Evolutionary conservation across 2,888 invertebrate species (phyloP).

Genomic region (Acleris literana): DNA sequence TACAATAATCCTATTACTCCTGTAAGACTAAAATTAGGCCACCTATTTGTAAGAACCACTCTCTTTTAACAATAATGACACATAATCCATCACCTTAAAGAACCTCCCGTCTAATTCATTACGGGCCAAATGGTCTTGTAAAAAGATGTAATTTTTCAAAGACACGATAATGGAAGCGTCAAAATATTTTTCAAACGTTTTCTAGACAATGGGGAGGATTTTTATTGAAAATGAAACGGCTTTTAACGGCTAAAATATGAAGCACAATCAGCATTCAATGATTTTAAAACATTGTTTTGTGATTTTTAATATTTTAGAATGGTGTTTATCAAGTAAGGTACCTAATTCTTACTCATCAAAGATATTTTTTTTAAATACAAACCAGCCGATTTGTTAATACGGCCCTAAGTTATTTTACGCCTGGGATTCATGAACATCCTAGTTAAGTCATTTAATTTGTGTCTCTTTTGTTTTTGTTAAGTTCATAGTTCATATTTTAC

Average conservation of each 20-base stretch:
- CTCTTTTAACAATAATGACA: slow-evolving; percentile 34
- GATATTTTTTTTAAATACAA: no score
- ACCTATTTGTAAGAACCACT: slow-evolving; percentile 29
- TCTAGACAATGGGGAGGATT: slow-evolving; percentile 25
- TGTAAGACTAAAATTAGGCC: slow-evolving; percentile 11
- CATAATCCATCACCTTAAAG: slow-evolving; percentile 33
- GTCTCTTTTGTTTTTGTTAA: no score
- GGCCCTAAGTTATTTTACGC: no score
- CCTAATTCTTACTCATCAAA: no score
- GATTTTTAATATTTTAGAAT: no score
- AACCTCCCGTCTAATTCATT: slow-evolving; percentile 30
- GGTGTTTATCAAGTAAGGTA: no score
- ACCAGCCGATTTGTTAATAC: no score
- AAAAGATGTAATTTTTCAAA: slow-evolving; percentile 36
- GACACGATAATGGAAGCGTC: slow-evolving; percentile 22
- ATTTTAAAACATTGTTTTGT: no score
- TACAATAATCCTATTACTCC: background rate
- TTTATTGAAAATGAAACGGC: slow-evolving; percentile 25
- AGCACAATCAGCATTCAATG: background rate
- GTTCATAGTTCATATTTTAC: no score
- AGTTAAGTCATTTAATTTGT: no score
- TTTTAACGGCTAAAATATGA: slow-evolving; percentile 7
- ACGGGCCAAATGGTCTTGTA: slow-evolving; percentile 21
- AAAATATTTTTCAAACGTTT: slow-evolving; percentile 32
- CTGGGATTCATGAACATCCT: no score